These are phyloP conservation scores for Umimayanthus kanabou DNA, from an alignment of 92 coral and sea anemone species.

Conservation along the genomic window DNA sequence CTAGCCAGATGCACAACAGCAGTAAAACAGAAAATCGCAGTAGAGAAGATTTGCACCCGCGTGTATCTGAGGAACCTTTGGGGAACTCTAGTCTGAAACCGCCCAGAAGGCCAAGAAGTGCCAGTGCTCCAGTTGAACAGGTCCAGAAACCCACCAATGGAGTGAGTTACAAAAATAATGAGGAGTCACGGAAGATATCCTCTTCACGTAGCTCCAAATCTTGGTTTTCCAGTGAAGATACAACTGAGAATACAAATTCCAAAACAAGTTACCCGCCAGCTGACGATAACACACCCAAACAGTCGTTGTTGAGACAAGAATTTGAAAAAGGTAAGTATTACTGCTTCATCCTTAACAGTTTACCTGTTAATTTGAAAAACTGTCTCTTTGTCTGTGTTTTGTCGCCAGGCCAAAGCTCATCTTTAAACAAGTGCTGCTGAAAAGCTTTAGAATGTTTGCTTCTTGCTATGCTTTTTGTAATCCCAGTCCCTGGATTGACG, in stretches of 20 bases:
- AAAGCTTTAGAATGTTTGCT: too few relatives aligned
- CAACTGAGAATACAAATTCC: neutral
- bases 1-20: neutral
- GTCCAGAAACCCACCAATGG: neutral
- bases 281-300: neutral
- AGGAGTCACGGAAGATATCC: neutral
- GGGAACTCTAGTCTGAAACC: neutral
- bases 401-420: too few relatives aligned
- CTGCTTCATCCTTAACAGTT: too few relatives aligned
- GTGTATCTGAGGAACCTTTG: neutral
- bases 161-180: neutral
- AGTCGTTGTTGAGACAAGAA: constrained; percentile 7
- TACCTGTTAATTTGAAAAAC: too few relatives aligned
- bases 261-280: neutral
- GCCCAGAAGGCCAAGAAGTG: neutral
- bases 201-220: constrained; percentile 8
- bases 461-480: too few relatives aligned
- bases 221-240: neutral
- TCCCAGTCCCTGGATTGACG: too few relatives aligned
- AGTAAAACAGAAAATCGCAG: neutral
- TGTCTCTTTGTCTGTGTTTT: too few relatives aligned
- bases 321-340: constrained; percentile 19
- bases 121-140: neutral
- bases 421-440: too few relatives aligned
- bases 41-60: neutral